Percentiles rank a stretch among this genome's conserved stretches.
These are phyloP conservation scores for Silurus aristotelis DNA, from an alignment of 2,797 vertebrate species.

Conservation along the genomic window DNA sequence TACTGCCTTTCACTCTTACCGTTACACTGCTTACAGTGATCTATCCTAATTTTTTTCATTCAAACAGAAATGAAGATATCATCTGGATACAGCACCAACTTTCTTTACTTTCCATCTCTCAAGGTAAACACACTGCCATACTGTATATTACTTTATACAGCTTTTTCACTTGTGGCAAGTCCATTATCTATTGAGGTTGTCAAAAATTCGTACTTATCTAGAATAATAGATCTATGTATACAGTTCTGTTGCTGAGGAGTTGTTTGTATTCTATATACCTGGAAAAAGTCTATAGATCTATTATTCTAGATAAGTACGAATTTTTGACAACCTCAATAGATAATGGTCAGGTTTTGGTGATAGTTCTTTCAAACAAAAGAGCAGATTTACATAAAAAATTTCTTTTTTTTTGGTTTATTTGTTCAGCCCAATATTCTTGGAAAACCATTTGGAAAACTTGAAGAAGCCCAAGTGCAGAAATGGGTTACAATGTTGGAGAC, in stretches of 20 bases:
- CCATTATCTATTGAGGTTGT: no score
- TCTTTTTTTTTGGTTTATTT: background rate
- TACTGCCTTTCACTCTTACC: no score
- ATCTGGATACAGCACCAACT: constrained; percentile 71
- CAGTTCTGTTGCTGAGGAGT: no score
- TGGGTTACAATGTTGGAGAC: constrained; percentile 57
- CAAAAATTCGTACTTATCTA: no score
- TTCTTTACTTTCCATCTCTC: constrained; percentile 56
- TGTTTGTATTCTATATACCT: no score
- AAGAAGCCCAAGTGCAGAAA: constrained; percentile 60
- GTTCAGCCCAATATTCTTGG: background rate
- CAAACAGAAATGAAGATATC: constrained; percentile 67
- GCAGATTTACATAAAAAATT: background rate
- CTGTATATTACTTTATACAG: background rate
- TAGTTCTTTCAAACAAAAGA: background rate
- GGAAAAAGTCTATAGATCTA: no score
- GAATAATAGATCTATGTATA: no score
- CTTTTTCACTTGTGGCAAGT: background rate
- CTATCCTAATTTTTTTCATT: background rate
- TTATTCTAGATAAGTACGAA: no score
- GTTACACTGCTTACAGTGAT: no score
- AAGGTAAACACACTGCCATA: constrained; percentile 57
- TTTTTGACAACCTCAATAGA: no score
- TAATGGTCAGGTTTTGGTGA: background rate
- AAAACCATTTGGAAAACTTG: constrained; percentile 59